These are phyloP conservation scores for Perizoma flavofasciatum DNA, from an alignment of 2,888 invertebrate species.

Conservation along the genomic window DNA sequence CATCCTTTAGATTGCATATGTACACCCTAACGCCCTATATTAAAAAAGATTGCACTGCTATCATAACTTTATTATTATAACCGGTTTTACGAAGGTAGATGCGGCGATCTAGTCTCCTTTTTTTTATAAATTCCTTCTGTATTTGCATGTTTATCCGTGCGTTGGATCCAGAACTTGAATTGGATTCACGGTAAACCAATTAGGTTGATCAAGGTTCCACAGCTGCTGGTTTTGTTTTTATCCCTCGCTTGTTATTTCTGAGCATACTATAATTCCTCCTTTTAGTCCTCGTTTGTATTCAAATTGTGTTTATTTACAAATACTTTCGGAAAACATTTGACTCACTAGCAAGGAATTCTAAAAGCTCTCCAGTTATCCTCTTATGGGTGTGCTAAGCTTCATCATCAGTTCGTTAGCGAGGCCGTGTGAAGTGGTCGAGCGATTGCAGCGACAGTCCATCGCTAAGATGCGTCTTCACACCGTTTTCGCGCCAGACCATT, in stretches of 20 bases:
- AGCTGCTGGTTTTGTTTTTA: constrained; percentile 17
- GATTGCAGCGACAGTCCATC: constrained; percentile 41
- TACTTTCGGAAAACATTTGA: constrained; percentile 16
- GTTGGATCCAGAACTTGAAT: constrained; percentile 38
- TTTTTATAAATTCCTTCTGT: constrained; percentile 38
- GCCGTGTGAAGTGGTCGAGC: constrained; percentile 59
- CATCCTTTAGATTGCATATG: too few relatives aligned
- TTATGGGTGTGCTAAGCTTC: constrained; percentile 50
- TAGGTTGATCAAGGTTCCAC: constrained; percentile 24
- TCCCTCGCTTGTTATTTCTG: constrained; percentile 1
- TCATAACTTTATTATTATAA: constrained; percentile 59
- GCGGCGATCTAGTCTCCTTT: constrained; percentile 27
- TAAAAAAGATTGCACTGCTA: constrained; percentile 37
- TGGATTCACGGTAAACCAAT: constrained; percentile 27
- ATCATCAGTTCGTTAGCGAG: constrained; percentile 64
- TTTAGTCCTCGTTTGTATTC: neutral
- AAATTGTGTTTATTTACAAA: constrained; percentile 11
- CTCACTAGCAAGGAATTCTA: constrained; percentile 28
- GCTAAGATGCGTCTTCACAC: constrained; percentile 33
- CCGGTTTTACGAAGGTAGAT: constrained; percentile 46
- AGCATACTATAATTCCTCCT: neutral
- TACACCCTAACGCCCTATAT: constrained; percentile 32
- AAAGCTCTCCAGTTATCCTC: constrained; percentile 44
- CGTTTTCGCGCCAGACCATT: constrained; percentile 26
- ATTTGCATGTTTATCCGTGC: too few relatives aligned